Conservation (phyloP, 37 sponge, comb jelly and placozoan genomes). For the Chondrosia reniformis region DNA sequence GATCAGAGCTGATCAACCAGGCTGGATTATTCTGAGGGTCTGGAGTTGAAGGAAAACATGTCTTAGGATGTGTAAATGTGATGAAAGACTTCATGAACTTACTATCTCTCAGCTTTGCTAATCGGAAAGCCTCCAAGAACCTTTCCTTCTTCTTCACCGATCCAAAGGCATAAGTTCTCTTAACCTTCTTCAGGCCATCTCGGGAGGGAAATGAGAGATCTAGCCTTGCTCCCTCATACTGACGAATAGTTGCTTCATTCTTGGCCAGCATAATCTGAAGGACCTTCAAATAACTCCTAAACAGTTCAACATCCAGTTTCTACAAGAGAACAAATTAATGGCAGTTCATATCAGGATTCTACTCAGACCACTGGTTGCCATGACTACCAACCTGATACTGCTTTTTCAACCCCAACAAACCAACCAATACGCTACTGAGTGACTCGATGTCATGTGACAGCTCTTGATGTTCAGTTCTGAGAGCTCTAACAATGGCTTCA, state of each 20-base stretch:
- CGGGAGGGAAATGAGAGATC: slow-evolving; percentile 52
- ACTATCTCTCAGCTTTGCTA: slow-evolving; percentile 16
- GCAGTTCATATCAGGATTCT: too few species aligned
- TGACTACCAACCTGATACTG: slow-evolving; percentile 39
- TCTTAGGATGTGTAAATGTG: not conserved
- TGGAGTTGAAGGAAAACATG: not conserved
- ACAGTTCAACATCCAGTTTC: slow-evolving; percentile 12
- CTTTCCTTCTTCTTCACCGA: not conserved
- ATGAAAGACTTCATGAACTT: not conserved
- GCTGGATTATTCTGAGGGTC: slow-evolving; percentile 7
- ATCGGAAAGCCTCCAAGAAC: not conserved
- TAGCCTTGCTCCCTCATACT: slow-evolving; percentile 43
- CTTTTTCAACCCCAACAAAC: slow-evolving; percentile 17
- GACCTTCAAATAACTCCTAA: slow-evolving; percentile 25
- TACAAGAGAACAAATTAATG: too few species aligned
- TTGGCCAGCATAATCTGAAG: slow-evolving; percentile 52
- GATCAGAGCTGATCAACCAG: slow-evolving; percentile 14
- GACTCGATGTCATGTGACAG: slow-evolving; percentile 40
- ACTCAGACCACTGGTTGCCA: not conserved
- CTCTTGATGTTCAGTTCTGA: slow-evolving; percentile 22
- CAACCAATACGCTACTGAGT: slow-evolving; percentile 23
- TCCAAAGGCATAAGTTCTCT: slow-evolving; percentile 7
- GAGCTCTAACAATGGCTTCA: not conserved
- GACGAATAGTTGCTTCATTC: slow-evolving; percentile 30
- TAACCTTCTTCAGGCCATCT: slow-evolving; percentile 23